Conservation (phyloP, 37 sponge, comb jelly and placozoan species). For the Amphimedon queenslandica region DNA sequence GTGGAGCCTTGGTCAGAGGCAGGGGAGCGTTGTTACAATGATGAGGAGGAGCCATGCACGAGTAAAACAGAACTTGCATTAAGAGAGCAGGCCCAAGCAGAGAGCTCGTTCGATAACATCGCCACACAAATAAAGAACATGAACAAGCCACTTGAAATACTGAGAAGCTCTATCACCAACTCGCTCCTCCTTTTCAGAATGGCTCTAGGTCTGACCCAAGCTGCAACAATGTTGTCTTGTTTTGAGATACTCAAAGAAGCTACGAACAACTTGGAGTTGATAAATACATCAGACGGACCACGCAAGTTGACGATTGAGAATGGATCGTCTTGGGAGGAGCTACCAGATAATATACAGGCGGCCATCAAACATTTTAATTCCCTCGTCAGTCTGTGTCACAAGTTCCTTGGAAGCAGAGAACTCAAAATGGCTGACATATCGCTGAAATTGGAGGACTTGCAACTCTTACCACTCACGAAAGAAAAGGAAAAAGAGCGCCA, state of each 20-base stretch:
- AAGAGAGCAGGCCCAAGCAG: not conserved
- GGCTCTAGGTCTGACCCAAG: constrained; percentile 6
- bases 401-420: constrained; percentile 1
- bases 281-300: not conserved
- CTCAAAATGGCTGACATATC: not conserved
- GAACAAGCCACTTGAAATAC: constrained; percentile 3
- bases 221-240: not conserved
- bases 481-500: not conserved
- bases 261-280: not conserved
- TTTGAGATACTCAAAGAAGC: not conserved
- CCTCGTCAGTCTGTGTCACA: constrained; percentile 6
- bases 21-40: not conserved
- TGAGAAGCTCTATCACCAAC: constrained; percentile 2
- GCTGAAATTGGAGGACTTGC: constrained; percentile 1
- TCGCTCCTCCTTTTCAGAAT: not conserved
- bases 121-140: not conserved
- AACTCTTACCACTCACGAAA: constrained; percentile 4
- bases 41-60: too few relatives aligned
- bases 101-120: not conserved
- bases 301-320: not conserved
- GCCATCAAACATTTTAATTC: constrained; percentile 9
- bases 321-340: not conserved
- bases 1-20: not conserved
- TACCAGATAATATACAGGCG: not conserved
- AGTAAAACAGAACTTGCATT: too few relatives aligned